phyloP scores from a whole-genome alignment of 2,113 vertebrate genomes.

The Monopterus albus region DNA sequence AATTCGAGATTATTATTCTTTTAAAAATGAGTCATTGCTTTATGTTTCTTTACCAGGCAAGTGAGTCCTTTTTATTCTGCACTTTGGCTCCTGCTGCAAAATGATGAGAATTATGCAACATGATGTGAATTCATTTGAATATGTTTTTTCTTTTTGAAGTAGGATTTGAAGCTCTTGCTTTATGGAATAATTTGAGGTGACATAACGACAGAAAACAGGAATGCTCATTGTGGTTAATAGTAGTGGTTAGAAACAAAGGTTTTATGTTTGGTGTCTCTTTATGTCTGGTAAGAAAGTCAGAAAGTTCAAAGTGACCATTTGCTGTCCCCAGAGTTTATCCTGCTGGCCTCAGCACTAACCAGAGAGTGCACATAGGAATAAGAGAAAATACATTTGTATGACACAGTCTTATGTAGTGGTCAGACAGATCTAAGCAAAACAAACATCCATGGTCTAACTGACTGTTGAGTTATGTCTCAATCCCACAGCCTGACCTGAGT shows the following conservation, averaged over 20 bases:
- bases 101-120: constrained; percentile 32
- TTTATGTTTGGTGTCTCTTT: constrained; percentile 30
- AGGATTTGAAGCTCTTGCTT: constrained; percentile 20
- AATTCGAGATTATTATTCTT: constrained; percentile 76
- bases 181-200: neutral
- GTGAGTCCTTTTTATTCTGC: constrained; percentile 17
- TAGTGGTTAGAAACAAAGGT: constrained; percentile 26
- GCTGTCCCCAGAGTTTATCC: constrained; percentile 18
- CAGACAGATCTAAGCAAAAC: constrained; percentile 71
- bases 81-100: constrained; percentile 18
- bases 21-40: constrained; percentile 69
- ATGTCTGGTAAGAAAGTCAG: constrained; percentile 7
- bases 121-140: constrained; percentile 3
- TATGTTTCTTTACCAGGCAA: constrained; percentile 36
- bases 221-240: constrained; percentile 8
- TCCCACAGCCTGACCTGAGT: constrained; percentile 54
- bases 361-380: neutral
- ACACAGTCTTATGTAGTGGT: constrained; percentile 44
- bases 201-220: constrained; percentile 9
- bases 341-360: constrained; percentile 8
- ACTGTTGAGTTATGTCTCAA: constrained; percentile 77
- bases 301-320: constrained; percentile 28
- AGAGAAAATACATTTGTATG: constrained; percentile 47
- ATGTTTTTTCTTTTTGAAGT: neutral
- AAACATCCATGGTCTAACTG: constrained; percentile 21